Conservation (phyloP, 2,888 invertebrate species). For the Entomobrya proxima region DNA sequence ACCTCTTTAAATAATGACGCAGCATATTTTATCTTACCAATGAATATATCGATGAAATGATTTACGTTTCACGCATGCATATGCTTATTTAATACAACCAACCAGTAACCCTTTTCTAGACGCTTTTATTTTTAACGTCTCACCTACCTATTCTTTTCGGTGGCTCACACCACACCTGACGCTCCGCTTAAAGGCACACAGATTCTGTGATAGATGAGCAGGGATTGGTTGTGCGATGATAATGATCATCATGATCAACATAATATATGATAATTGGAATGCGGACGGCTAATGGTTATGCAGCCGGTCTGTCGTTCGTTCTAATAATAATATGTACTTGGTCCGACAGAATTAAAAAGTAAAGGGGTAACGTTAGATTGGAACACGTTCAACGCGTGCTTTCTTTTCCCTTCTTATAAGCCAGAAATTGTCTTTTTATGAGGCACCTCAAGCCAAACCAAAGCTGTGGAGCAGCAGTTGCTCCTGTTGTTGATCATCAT, state of each 20-base stretch:
- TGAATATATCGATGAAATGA: not conserved
- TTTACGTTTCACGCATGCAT: constrained; percentile 8
- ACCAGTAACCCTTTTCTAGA: constrained; percentile 42
- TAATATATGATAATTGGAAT: constrained; percentile 58
- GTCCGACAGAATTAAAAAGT: not conserved
- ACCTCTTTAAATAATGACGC: not conserved
- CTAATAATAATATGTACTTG: constrained; percentile 6
- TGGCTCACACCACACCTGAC: not conserved
- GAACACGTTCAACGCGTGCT: constrained; percentile 52
- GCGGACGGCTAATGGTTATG: constrained; percentile 54
- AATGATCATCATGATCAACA: constrained; percentile 25
- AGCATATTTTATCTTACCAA: not conserved
- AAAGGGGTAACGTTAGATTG: constrained; percentile 17
- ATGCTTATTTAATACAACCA: not conserved
- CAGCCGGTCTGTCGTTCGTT: constrained; percentile 54
- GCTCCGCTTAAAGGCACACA: not conserved
- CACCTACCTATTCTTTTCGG: not conserved
- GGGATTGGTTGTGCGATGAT: constrained; percentile 3
- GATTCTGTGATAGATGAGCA: not conserved
- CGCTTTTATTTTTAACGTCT: constrained; percentile 2
- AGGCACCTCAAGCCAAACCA: constrained; percentile 54
- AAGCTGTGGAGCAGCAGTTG: constrained; percentile 25
- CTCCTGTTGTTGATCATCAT: constrained; percentile 5
- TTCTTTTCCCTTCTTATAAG: constrained; percentile 16
- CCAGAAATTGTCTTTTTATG: constrained; percentile 46